These are phyloP conservation scores for Ictidomys tridecemlineatus DNA, from an alignment of 2,113 vertebrate species.

Conservation along the genomic window DNA sequence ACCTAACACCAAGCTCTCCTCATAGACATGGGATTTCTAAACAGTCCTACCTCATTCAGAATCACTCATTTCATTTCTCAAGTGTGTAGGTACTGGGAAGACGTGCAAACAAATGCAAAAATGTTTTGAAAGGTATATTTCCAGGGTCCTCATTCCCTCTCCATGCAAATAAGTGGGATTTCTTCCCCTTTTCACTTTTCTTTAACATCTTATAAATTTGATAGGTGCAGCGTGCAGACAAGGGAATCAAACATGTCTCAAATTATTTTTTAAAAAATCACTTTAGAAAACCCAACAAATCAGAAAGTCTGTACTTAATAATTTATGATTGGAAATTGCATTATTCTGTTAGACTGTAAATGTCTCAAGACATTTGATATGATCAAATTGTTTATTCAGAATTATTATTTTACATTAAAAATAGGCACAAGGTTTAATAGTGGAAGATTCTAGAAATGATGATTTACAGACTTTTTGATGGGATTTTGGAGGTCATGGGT, in stretches of 20 bases:
- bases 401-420: constrained; percentile 36
- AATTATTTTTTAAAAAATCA: neutral
- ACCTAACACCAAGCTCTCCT: neutral
- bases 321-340: neutral
- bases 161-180: neutral
- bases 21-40: neutral
- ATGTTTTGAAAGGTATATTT: neutral
- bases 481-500: constrained; percentile 23
- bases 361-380: neutral
- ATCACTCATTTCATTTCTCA: neutral
- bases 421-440: constrained; percentile 12
- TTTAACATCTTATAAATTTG: neutral
- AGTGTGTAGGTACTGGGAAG: neutral
- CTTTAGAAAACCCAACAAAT: neutral
- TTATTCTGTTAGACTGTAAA: neutral
- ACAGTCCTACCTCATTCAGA: neutral
- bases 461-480: neutral
- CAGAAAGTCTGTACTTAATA: neutral
- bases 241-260: neutral
- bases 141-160: neutral
- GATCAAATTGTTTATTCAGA: neutral
- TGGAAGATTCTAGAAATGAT: constrained; percentile 15
- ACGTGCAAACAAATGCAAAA: neutral
- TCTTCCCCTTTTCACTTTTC: neutral
- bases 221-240: neutral